Percentiles rank a stretch among this genome's conserved stretches.
These are phyloP conservation scores for Liodrosophila aerea DNA, from an alignment of 2,888 invertebrate species.

Conservation along the genomic window DNA sequence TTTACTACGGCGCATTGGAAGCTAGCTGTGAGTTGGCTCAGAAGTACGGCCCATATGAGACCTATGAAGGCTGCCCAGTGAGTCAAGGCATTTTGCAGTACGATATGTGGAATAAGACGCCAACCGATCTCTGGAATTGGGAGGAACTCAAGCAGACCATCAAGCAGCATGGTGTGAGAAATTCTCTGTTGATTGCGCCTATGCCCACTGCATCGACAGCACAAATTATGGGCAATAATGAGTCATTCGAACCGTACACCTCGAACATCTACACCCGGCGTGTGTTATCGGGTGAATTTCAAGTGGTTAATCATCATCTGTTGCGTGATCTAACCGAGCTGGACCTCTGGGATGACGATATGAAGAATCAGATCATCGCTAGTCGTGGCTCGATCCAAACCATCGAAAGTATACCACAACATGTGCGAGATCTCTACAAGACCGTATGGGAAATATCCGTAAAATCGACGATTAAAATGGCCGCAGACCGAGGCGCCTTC, in stretches of 20 bases:
- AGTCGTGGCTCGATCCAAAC: conserved; percentile 96
- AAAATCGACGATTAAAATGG: conserved; percentile 96
- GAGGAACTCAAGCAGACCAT: conserved; percentile 90
- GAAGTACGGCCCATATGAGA: conserved; percentile 92
- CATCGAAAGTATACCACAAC: conserved; percentile 91
- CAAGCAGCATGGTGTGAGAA: conserved; percentile 93
- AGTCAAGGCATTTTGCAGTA: conserved; percentile 98
- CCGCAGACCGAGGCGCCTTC: conserved; percentile 98
- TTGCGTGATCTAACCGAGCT: conserved; percentile 95
- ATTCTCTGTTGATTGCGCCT: conserved; percentile 96
- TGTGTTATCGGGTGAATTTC: conserved; percentile 97
- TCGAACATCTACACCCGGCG: conserved; percentile 97
- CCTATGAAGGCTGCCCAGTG: conserved; percentile 95
- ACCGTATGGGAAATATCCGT: conserved; percentile 99
- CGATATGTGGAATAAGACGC: conserved; percentile 97
- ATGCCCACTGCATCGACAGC: conserved; percentile 99
- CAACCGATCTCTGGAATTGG: conserved; percentile 96
- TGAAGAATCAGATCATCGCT: conserved; percentile 96
- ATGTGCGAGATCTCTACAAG: conserved; percentile 94
- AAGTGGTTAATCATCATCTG: conserved; percentile 98
- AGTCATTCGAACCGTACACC: conserved; percentile 98
- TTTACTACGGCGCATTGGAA: conserved; percentile 98
- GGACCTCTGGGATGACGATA: conserved; percentile 95
- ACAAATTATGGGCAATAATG: conserved; percentile 99
- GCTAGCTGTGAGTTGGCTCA: conserved; percentile 97